A percentile compares a stretch with the other conserved stretches of the same genome.
Evolutionary conservation across 2,888 invertebrate species (phyloP).

Genomic region (Sphaeridia pumilis): DNA sequence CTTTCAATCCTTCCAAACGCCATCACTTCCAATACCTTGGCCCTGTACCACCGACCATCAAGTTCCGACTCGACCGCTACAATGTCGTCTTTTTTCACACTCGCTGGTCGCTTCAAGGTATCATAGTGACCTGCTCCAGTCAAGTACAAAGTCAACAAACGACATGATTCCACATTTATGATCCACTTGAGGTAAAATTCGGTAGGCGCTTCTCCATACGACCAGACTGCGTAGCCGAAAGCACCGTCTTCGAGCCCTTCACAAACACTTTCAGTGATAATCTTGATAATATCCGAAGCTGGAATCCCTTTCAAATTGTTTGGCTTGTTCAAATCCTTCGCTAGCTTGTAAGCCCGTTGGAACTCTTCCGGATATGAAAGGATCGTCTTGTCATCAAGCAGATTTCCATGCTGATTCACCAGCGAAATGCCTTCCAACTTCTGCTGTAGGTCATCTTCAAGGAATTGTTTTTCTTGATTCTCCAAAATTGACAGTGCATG

Average conservation of each 20-base stretch:
- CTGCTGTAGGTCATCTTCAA: no score
- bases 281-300: no score
- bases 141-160: slow-evolving; percentile 1
- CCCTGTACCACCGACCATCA: slow-evolving; percentile 10
- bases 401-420: no score
- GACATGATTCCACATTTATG: slow-evolving; percentile 1
- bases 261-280: no score
- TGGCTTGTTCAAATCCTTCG: no score
- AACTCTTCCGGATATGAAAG: no score
- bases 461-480: no score
- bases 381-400: no score
- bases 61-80: slow-evolving; percentile 7
- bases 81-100: background rate
- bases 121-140: background rate
- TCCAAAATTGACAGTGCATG: no score
- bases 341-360: no score
- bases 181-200: slow-evolving; percentile 10
- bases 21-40: background rate
- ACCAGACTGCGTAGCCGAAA: slow-evolving; percentile 2
- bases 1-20: background rate
- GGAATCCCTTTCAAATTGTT: no score
- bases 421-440: no score
- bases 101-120: background rate
- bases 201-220: slow-evolving; percentile 4
- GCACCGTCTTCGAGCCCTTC: background rate